Evolutionary conservation across 2,113 vertebrate species (phyloP).

Genomic region (Notarius lentiginosus): DNA sequence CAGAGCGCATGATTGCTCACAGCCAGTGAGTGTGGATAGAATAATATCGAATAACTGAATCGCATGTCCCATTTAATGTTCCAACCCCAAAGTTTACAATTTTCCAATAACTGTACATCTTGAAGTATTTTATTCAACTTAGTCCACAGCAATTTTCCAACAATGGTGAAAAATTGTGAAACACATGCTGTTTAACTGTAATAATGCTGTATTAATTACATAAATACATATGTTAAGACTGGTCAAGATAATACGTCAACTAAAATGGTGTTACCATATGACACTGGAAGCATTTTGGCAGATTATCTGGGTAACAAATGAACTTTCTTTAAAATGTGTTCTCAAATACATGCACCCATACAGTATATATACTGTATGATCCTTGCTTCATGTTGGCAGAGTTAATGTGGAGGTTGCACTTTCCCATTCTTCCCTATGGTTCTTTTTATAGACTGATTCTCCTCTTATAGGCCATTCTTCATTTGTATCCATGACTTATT

Average conservation of each 20-base stretch:
- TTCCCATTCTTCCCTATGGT: background rate
- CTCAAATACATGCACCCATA: background rate
- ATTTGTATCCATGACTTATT: constrained; percentile 41
- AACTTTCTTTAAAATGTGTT: background rate
- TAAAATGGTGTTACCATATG: background rate
- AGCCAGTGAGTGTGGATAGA: too few species aligned
- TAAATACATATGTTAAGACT: background rate
- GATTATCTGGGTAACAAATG: background rate
- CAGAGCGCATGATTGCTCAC: too few species aligned
- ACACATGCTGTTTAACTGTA: background rate
- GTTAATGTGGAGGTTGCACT: background rate
- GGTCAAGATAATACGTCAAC: background rate
- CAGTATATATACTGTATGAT: background rate
- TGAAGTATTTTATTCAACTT: background rate
- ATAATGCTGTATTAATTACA: background rate
- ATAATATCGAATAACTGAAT: too few species aligned
- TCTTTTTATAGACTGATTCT: constrained; percentile 9
- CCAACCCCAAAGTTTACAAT: background rate
- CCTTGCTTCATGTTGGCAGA: background rate
- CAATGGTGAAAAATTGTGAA: background rate
- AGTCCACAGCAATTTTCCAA: background rate
- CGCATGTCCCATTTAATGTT: background rate
- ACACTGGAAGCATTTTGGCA: background rate
- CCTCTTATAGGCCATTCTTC: constrained; percentile 14
- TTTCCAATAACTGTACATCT: background rate